Conservation (phyloP, 2,113 vertebrate species). For the Gobius niger region DNA sequence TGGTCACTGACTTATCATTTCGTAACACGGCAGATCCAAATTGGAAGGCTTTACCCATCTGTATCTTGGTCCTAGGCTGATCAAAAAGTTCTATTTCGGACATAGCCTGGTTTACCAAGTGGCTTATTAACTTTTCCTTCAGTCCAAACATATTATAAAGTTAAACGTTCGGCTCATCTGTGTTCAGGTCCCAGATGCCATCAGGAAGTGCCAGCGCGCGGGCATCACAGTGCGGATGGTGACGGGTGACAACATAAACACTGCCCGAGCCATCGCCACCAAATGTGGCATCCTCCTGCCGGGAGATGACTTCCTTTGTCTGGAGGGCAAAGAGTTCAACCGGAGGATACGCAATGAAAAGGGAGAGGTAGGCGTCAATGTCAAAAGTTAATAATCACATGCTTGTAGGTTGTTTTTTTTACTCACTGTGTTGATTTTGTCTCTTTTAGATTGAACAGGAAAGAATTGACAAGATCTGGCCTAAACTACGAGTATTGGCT, state of each 20-base stretch:
- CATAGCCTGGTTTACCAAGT: too few relatives aligned
- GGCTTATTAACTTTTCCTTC: too few relatives aligned
- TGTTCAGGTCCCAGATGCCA: constrained; percentile 93
- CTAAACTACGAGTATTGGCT: constrained; percentile 96
- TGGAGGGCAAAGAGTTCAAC: constrained; percentile 99
- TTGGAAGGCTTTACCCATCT: too few relatives aligned
- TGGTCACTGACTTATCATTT: too few relatives aligned
- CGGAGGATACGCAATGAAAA: constrained; percentile 98
- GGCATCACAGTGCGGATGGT: constrained; percentile 99
- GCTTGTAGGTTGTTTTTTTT: constrained; percentile 36
- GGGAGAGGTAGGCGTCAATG: constrained; percentile 85
- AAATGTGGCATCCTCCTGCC: constrained; percentile 95
- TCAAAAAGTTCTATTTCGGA: too few relatives aligned
- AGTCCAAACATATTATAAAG: background rate
- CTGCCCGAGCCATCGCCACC: constrained; percentile 92
- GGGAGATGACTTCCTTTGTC: constrained; percentile 94
- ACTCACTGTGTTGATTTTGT: background rate
- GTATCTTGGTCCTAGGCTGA: too few relatives aligned
- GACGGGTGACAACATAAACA: constrained; percentile 98
- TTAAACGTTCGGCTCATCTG: background rate
- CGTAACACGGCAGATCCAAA: too few relatives aligned
- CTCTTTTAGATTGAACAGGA: constrained; percentile 95
- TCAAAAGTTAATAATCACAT: constrained; percentile 18
- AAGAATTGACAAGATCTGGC: constrained; percentile 98
- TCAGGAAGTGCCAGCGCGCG: constrained; percentile 94